A percentile compares a stretch with the other conserved stretches of the same genome.
Conservation (phyloP, 2,113 vertebrate species). For the Eurystomus gularis region DNA sequence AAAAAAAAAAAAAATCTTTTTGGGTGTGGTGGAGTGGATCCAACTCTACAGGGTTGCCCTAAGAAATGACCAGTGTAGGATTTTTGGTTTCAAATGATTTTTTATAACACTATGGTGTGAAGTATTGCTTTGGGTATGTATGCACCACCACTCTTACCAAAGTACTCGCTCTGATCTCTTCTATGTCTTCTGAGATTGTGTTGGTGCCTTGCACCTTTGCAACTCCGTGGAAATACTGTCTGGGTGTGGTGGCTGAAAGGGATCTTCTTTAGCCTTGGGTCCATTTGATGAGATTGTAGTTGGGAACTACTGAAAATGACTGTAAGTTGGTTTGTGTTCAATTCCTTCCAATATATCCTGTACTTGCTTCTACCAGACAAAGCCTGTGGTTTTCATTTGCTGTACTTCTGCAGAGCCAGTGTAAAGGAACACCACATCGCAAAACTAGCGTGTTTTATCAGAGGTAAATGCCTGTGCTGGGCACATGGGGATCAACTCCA, state of each 20-base stretch:
- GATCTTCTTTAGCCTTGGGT: not conserved
- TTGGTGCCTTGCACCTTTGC: not conserved
- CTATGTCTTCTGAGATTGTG: not conserved
- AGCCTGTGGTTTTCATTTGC: not conserved
- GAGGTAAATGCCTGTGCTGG: constrained; percentile 68
- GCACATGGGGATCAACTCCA: constrained; percentile 73
- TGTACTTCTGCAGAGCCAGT: not conserved
- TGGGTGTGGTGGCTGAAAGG: not conserved
- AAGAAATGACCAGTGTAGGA: not conserved
- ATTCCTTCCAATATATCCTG: not conserved
- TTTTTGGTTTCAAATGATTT: not conserved
- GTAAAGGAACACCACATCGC: not conserved
- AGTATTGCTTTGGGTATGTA: not conserved
- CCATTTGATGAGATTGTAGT: not conserved
- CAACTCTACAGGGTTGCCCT: not conserved
- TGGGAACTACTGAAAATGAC: not conserved
- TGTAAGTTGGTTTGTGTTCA: not conserved
- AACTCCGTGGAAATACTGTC: not conserved
- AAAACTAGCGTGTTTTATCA: constrained; percentile 29
- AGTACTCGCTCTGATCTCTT: not conserved
- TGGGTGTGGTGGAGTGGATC: not conserved
- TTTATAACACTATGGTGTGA: not conserved
- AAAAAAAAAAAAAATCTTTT: not conserved
- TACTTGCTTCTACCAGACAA: not conserved
- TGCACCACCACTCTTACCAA: not conserved